phyloP scores from a whole-genome alignment of 1,140 invertebrate genomes.

The Uloborus diversus region DNA sequence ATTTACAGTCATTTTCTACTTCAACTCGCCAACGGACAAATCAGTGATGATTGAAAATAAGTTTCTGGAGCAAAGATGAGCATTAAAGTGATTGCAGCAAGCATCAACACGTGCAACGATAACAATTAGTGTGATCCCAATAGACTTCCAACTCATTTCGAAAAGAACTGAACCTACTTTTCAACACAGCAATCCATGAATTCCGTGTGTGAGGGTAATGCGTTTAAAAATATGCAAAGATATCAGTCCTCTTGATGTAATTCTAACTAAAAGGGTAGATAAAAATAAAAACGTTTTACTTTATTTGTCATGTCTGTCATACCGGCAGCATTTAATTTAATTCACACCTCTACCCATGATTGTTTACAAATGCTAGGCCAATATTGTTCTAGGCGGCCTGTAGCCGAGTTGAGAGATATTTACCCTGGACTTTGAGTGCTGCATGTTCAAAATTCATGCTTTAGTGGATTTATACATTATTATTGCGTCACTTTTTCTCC shows the following conservation, averaged over 20 bases:
- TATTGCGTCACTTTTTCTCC: no score
- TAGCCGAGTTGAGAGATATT: neutral
- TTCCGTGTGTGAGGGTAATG: no score
- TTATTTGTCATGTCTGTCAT: neutral
- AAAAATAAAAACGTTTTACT: constrained; percentile 4
- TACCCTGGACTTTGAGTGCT: constrained; percentile 27
- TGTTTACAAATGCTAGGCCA: neutral
- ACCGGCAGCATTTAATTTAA: neutral
- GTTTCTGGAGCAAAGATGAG: neutral
- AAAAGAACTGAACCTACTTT: no score
- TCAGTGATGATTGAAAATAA: no score
- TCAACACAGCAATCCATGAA: no score
- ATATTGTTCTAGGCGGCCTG: neutral
- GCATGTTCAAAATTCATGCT: constrained; percentile 3
- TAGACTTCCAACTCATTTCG: no score
- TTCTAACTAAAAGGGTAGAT: constrained; percentile 1
- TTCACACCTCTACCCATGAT: neutral
- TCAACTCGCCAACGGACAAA: no score
- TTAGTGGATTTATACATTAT: constrained; percentile 14
- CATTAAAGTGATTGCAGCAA: constrained; percentile 25
- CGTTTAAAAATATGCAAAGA: no score
- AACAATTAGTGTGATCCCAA: constrained; percentile 23
- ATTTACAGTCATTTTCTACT: no score
- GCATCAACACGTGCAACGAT: constrained; percentile 15
- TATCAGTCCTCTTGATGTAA: neutral